Conservation (phyloP, 2,797 vertebrate genomes). For the Phaenicophaeus curvirostris region DNA sequence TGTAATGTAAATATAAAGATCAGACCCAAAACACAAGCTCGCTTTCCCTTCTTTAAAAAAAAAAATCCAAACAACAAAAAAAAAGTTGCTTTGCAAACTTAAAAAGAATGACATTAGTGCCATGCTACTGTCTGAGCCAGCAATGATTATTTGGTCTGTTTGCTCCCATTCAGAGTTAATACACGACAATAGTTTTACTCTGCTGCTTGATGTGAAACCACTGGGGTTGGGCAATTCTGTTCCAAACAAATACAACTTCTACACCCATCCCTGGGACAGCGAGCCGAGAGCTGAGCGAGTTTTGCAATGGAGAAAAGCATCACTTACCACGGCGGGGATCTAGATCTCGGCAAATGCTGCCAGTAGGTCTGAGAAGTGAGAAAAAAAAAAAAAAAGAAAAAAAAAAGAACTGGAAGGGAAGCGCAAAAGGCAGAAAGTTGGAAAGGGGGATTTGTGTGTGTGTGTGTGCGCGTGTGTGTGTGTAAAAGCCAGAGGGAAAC, state of each 20-base stretch:
- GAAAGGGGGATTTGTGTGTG: conserved; percentile 14
- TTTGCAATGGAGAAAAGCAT: conserved; percentile 63
- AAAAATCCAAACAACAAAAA: neutral
- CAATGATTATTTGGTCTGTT: conserved; percentile 59
- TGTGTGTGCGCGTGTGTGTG: neutral
- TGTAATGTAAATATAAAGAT: conserved; percentile 48
- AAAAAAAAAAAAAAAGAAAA: conserved; percentile 38
- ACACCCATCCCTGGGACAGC: conserved; percentile 49
- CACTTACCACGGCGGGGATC: conserved; percentile 77
- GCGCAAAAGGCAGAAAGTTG: conserved; percentile 59
- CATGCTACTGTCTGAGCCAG: conserved; percentile 31
- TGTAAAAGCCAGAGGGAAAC: conserved; percentile 57
- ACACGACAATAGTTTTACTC: conserved; percentile 56
- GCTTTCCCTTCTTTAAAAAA: neutral
- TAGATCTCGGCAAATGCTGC: conserved; percentile 73
- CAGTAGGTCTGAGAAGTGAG: conserved; percentile 67
- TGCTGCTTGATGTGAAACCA: conserved; percentile 40
- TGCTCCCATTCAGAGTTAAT: conserved; percentile 59
- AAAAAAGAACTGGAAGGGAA: conserved; percentile 54
- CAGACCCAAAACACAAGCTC: conserved; percentile 22
- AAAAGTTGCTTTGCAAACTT: conserved; percentile 25
- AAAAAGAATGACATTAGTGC: neutral
- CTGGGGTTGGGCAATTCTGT: conserved; percentile 38
- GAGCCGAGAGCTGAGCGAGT: conserved; percentile 39
- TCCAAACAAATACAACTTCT: conserved; percentile 53